Evolutionary conservation across 2,888 invertebrate species (phyloP).

Genomic region (Neria commutata): DNA sequence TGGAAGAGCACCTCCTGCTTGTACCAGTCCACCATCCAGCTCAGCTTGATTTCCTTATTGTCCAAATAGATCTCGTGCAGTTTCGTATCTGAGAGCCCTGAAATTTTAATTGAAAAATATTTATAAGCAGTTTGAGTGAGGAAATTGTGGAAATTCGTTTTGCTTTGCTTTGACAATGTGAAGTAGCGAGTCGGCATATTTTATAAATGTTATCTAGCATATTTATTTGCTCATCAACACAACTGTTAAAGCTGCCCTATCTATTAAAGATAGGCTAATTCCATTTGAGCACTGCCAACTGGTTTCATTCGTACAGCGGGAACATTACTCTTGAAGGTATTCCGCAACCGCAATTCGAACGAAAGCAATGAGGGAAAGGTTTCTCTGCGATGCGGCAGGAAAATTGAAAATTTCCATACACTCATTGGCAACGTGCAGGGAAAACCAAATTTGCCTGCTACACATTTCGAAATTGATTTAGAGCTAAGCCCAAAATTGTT

Average conservation of each 20-base stretch:
- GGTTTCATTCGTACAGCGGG: too few relatives aligned
- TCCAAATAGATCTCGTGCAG: conserved; percentile 59
- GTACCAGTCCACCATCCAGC: conserved; percentile 63
- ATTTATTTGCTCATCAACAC: not conserved
- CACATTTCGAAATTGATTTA: not conserved
- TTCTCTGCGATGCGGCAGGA: too few relatives aligned
- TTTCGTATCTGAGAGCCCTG: conserved; percentile 59
- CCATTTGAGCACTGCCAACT: too few relatives aligned
- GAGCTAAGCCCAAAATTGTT: too few relatives aligned
- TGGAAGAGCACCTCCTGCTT: conserved; percentile 62
- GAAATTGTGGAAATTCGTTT: not conserved
- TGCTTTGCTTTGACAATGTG: not conserved
- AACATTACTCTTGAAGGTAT: too few relatives aligned
- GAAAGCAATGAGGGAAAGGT: too few relatives aligned
- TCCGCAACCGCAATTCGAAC: too few relatives aligned
- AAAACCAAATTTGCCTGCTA: not conserved
- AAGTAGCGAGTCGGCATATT: not conserved
- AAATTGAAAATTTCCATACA: too few relatives aligned
- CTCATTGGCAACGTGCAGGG: too few relatives aligned
- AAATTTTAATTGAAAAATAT: conserved; percentile 9
- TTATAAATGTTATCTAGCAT: not conserved
- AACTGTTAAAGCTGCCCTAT: too few relatives aligned
- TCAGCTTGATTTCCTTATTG: conserved; percentile 60
- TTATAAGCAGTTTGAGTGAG: not conserved
- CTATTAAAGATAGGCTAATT: too few relatives aligned